A percentile compares a stretch with the other conserved stretches of the same genome.
These are phyloP conservation scores for Barypeithes pellucidus DNA, from an alignment of 2,888 invertebrate species.

Conservation along the genomic window DNA sequence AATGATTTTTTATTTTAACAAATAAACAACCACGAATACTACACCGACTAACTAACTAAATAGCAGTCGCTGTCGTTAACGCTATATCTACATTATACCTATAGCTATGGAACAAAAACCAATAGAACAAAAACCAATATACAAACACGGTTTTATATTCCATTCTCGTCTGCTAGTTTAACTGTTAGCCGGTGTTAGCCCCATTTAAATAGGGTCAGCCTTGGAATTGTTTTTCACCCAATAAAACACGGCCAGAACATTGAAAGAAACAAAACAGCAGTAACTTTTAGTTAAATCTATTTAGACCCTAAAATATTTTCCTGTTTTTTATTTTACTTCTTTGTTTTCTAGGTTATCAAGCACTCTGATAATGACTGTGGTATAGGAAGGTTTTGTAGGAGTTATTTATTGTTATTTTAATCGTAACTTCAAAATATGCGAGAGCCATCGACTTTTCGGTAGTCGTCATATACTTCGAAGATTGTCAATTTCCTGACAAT, in stretches of 20 bases:
- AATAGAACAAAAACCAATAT: slow-evolving; percentile 5
- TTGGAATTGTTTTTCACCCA: slow-evolving; percentile 32
- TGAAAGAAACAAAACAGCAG: slow-evolving; percentile 41
- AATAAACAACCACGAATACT: no score
- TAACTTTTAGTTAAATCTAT: slow-evolving; percentile 32
- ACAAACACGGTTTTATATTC: not conserved
- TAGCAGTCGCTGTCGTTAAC: not conserved
- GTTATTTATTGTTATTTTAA: no score
- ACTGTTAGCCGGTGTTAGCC: slow-evolving; percentile 12
- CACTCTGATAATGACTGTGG: no score
- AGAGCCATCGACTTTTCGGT: no score
- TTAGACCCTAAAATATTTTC: slow-evolving; percentile 29
- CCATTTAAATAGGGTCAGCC: slow-evolving; percentile 37
- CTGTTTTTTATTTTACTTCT: slow-evolving; percentile 8
- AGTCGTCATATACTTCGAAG: no score
- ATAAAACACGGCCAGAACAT: slow-evolving; percentile 34
- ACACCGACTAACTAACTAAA: no score
- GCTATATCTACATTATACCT: not conserved
- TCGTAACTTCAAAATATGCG: no score
- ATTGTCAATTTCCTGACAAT: no score
- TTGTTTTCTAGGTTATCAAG: slow-evolving; percentile 12
- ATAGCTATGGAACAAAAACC: no score
- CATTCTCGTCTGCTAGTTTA: slow-evolving; percentile 18
- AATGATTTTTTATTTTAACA: no score
- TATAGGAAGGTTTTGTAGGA: no score